Conservation (phyloP, 2,888 invertebrate genomes). For the Ctenicera cuprea region DNA sequence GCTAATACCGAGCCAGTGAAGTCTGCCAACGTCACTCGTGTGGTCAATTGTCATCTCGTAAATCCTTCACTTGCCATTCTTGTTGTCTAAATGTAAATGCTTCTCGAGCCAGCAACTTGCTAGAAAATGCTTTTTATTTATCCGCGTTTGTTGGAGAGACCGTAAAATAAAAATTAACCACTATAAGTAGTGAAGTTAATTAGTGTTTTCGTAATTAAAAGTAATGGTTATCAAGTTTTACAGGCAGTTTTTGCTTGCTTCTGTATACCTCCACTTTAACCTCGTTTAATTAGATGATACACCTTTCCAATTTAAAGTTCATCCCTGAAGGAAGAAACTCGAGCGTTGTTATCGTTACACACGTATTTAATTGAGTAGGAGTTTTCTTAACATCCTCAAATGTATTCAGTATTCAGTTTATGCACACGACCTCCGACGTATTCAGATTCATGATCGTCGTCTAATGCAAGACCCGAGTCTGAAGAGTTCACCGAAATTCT, state of each 20-base stretch:
- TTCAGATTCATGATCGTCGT: constrained; percentile 30
- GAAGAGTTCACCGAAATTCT: constrained; percentile 24
- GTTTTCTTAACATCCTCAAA: constrained; percentile 16
- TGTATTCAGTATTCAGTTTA: constrained; percentile 22
- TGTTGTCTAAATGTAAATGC: constrained; percentile 33
- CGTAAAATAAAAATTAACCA: not conserved
- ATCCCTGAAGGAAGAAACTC: constrained; percentile 5
- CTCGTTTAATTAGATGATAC: constrained; percentile 23
- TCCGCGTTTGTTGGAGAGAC: not conserved
- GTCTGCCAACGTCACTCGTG: constrained; percentile 51
- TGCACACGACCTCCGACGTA: constrained; percentile 20
- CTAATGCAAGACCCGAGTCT: constrained; percentile 27
- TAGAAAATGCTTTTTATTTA: not conserved
- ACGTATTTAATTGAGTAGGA: constrained; percentile 10
- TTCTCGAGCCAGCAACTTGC: not conserved
- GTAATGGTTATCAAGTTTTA: constrained; percentile 13
- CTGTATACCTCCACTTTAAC: constrained; percentile 8
- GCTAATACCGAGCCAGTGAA: constrained; percentile 28
- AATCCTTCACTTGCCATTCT: constrained; percentile 49
- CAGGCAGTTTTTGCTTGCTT: not conserved
- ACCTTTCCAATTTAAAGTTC: constrained; percentile 19
- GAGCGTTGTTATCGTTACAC: constrained; percentile 3
- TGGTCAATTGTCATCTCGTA: constrained; percentile 54
- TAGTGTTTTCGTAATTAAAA: constrained; percentile 18
- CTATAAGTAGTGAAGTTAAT: constrained; percentile 18